phyloP scores from a whole-genome alignment of 1,140 invertebrate species.

The Drosophila kepulauana region DNA sequence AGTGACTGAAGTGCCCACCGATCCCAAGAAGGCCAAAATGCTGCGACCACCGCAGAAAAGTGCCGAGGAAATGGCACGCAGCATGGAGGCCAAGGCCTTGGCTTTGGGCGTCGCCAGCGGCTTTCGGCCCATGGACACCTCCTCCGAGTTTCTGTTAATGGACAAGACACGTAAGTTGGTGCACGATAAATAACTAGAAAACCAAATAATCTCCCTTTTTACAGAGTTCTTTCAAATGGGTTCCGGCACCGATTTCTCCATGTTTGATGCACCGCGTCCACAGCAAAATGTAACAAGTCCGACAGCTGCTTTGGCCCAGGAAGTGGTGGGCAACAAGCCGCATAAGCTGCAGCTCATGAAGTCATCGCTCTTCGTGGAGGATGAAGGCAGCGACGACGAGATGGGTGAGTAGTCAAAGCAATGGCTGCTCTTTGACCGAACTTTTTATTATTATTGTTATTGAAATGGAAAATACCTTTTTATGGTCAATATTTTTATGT shows the following conservation, averaged over 20 bases:
- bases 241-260: conserved; percentile 61
- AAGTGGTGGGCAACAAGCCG: conserved; percentile 87
- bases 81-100: conserved; percentile 64
- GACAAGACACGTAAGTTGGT: conserved; percentile 72
- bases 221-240: conserved; percentile 75
- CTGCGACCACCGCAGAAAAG: conserved; percentile 68
- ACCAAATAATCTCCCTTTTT: not conserved
- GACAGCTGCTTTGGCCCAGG: conserved; percentile 86
- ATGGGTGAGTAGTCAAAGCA: conserved; percentile 18
- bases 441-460: conserved; percentile 8
- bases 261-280: conserved; percentile 59
- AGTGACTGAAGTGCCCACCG: conserved; percentile 68
- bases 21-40: conserved; percentile 81
- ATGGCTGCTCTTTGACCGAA: not conserved
- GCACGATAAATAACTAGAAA: not conserved
- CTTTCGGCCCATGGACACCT: conserved; percentile 72
- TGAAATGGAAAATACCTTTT: not conserved
- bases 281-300: conserved; percentile 83
- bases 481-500: too few relatives aligned
- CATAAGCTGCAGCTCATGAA: conserved; percentile 94
- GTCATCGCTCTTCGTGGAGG: conserved; percentile 88
- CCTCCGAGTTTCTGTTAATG: conserved; percentile 70
- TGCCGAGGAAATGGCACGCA: conserved; percentile 67
- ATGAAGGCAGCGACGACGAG: conserved; percentile 60
- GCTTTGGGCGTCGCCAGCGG: conserved; percentile 37